A percentile compares a stretch with the other conserved stretches of the same genome.
Evolutionary conservation across 2,888 invertebrate species (phyloP).

Genomic region (Lissonota sp.): DNA sequence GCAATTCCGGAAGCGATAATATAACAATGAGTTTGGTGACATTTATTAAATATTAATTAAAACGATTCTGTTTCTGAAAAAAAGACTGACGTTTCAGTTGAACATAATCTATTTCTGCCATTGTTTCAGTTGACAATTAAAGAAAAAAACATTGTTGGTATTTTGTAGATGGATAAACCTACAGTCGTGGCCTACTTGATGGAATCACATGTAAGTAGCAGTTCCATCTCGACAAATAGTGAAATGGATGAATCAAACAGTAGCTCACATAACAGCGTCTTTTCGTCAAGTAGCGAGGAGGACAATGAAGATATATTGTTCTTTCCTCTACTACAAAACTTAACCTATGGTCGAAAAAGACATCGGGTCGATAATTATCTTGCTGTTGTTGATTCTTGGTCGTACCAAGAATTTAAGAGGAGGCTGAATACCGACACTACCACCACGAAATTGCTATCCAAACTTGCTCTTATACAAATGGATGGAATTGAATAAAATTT

Average conservation of each 20-base stretch:
- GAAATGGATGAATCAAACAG: constrained; percentile 4
- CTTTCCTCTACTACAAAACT: constrained; percentile 1
- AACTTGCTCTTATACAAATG: too few species aligned
- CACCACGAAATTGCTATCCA: too few species aligned
- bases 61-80: background rate
- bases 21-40: background rate
- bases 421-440: too few species aligned
- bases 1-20: background rate
- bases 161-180: constrained; percentile 4
- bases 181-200: background rate
- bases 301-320: constrained; percentile 5
- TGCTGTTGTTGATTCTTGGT: background rate
- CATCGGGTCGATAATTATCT: constrained; percentile 3
- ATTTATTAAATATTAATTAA: background rate
- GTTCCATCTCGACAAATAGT: background rate
- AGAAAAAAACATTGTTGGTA: background rate
- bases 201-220: constrained; percentile 9
- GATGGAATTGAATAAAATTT: too few species aligned
- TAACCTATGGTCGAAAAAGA: constrained; percentile 6
- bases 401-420: too few species aligned
- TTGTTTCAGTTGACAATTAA: background rate
- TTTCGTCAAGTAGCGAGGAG: constrained; percentile 8
- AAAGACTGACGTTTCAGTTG: background rate
- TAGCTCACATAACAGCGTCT: background rate
- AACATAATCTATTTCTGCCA: background rate